Evolutionary conservation across 92 coral and sea anemone species (phyloP), one percentile per base, ranked within the genome.

Genomic region (Epizoanthus scotinus): DNA sequence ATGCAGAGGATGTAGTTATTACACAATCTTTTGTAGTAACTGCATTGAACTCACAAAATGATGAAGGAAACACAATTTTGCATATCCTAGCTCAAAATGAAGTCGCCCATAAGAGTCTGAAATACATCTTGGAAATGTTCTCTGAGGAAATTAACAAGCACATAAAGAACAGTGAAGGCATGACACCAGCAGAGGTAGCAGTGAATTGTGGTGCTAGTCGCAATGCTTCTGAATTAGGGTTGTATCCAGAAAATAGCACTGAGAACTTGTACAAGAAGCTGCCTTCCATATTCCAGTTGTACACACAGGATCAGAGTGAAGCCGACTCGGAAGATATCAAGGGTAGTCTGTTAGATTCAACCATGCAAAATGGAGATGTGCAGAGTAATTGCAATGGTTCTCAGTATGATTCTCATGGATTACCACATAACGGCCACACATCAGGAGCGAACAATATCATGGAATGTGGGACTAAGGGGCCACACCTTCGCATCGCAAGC

Each of bases 21-120:
- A 57, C 19, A 36, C 81, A 75, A 4, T 75, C 81, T 20, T 22
- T 40, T n/a, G 54, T 75, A 22, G 60, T 67, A 75, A 60, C 81
- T 75, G 81, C 69, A 9, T 47, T 75, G 22, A 75, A 75, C 42
- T 75, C 81, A 1, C 81, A 75, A 75, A 75, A 75, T 12, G 66
- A 75, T 20, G 68, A 75, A 34, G 81, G 68, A 38, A 75, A 75
- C 9, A 75, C 68, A 59, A 54, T 75, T 58, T 75, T 75, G 54
- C 81, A 75, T 60, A 34, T 75, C 52, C 52, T 75, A 19, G 81
- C 81, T 42, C 68, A 57, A 40, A 75, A 7, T 38, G 68, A 75
- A 53, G 3, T 75, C 21, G 59, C 81, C 1, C 40, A 75, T 54
- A 75, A 38, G 22, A 75, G 56, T 59, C 5, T 75, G 22, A 0